Conservation (phyloP, 1,140 invertebrate species). For the Gonatopus flavifemur region DNA sequence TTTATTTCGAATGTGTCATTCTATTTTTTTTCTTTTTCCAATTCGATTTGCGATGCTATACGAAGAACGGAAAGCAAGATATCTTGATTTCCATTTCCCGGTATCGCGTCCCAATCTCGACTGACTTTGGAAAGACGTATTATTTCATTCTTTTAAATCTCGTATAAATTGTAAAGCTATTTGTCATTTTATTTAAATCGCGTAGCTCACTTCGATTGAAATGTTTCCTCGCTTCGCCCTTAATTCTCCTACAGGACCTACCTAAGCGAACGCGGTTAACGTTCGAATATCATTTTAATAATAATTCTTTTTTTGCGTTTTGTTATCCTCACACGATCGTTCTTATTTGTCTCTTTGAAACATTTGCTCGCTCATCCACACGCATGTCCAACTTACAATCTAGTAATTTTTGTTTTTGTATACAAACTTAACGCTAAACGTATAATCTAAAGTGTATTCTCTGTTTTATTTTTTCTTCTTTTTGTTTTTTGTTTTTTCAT, state of each 20-base stretch:
- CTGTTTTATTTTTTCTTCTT: constrained; percentile 23
- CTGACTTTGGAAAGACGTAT: constrained; percentile 26
- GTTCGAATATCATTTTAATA: too few species aligned
- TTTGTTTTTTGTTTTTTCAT: constrained; percentile 18
- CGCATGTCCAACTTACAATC: constrained; percentile 19
- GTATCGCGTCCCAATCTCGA: too few species aligned
- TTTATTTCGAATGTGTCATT: too few species aligned
- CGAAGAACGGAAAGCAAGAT: too few species aligned
- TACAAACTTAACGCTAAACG: constrained; percentile 55
- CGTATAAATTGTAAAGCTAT: constrained; percentile 42
- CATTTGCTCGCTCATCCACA: constrained; percentile 6
- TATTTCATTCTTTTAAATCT: too few species aligned
- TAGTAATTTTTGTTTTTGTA: constrained; percentile 48
- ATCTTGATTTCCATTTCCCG: too few species aligned
- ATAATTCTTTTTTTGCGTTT: constrained; percentile 9
- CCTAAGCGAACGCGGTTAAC: constrained; percentile 1
- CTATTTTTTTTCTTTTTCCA: too few species aligned
- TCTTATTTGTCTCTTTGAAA: constrained; percentile 9
- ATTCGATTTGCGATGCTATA: too few species aligned
- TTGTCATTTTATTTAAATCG: constrained; percentile 23
- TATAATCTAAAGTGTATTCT: constrained; percentile 48
- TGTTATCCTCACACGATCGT: constrained; percentile 12
- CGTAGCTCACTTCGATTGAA: constrained; percentile 10
- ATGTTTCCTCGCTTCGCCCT: constrained; percentile 17
- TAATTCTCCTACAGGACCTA: not conserved